Percentiles rank a stretch among this genome's conserved stretches.
Conservation (phyloP, 2,888 invertebrate species). For the Phytoseiulus persimilis region DNA sequence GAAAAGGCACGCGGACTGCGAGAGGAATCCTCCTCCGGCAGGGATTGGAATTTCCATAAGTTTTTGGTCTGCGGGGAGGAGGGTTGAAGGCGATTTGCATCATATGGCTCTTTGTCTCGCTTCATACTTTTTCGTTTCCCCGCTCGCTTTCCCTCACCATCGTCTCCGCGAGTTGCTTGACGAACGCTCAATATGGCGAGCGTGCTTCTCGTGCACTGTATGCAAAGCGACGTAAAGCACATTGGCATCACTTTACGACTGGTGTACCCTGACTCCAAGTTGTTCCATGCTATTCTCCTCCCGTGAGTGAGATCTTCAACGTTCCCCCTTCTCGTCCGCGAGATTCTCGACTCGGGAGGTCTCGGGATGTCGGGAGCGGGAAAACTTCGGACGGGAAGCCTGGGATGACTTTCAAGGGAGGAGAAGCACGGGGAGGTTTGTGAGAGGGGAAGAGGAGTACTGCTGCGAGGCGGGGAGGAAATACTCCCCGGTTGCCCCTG, state of each 20-base stretch:
- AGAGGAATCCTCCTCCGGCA: not conserved
- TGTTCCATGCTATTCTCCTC: not conserved
- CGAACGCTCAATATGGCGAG: not conserved
- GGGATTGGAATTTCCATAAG: not conserved
- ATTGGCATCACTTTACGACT: conserved; percentile 5
- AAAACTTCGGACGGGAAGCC: not conserved
- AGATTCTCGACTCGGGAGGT: not conserved
- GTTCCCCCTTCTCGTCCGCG: not conserved
- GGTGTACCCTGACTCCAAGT: not conserved
- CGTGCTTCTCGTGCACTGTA: not conserved
- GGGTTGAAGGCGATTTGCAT: not conserved
- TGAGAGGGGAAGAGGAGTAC: not conserved
- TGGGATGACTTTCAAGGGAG: not conserved
- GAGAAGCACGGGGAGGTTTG: too few relatives aligned
- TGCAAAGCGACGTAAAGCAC: not conserved
- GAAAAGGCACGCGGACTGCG: not conserved
- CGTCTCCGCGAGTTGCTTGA: not conserved
- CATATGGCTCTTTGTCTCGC: not conserved
- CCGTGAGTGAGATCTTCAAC: not conserved
- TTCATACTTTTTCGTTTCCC: not conserved
- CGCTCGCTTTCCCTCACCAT: not conserved
- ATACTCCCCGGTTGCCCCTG: not conserved
- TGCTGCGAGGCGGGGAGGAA: not conserved
- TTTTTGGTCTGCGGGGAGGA: not conserved
- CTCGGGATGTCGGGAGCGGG: not conserved